Conservation (phyloP, 2,797 vertebrate species). For the Stomatorhinus walkeri region DNA sequence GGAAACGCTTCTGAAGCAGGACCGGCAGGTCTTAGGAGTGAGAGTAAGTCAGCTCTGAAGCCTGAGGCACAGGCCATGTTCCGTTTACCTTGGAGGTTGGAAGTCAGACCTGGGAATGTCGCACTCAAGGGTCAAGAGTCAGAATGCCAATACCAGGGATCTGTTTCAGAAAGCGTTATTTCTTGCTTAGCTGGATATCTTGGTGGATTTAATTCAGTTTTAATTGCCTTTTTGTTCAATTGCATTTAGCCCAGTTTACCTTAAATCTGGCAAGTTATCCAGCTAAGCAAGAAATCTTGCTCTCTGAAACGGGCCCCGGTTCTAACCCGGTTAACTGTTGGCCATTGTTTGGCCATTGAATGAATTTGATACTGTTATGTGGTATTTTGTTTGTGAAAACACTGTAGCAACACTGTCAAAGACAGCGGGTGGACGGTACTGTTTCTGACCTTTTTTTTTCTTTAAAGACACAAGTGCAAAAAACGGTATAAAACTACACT, state of each 20-base stretch:
- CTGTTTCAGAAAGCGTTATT: neutral
- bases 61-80: neutral
- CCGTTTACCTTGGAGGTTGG: neutral
- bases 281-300: neutral
- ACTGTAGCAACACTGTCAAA: neutral
- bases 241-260: neutral
- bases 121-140: neutral
- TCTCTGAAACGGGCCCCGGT: neutral
- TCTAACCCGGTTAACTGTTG: neutral
- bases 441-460: neutral
- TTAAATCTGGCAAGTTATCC: neutral
- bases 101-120: neutral
- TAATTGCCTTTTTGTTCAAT: neutral
- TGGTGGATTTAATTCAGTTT: neutral
- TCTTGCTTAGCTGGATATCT: neutral
- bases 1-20: slow-evolving; percentile 70
- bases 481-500: neutral
- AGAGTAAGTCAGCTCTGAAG: slow-evolving; percentile 57
- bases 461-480: neutral
- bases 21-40: slow-evolving; percentile 74
- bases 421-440: neutral
- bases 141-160: neutral
- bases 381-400: neutral
- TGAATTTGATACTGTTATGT: neutral
- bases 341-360: neutral